Base-by-base conservation (phyloP, 2,888 invertebrate genomes). In the Mythimna impura region DNA sequence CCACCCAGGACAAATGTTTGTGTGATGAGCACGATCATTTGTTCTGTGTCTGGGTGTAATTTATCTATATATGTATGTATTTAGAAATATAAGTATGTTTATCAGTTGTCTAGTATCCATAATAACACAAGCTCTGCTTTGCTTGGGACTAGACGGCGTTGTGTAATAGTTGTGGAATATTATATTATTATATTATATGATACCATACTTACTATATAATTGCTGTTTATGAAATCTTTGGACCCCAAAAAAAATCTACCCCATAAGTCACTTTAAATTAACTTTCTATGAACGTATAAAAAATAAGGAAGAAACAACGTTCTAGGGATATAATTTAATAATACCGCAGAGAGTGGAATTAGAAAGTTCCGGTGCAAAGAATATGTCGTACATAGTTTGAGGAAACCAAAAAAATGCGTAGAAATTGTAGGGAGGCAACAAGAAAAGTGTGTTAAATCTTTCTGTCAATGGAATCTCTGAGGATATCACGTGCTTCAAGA, bases 381-480 rank as follows among this genome's bases (percentile, higher is more conserved):
- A n/a, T 65, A n/a, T n/a, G 5, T 8, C 25, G 30, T 20, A 8
- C 2, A 47, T 52, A 58, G 8, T 40, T 67, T 25, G 30, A 60
- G 14, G 57, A 70, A 58, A 40, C 62, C 54, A 64, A 69, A 60
- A 47, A 73, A 74, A 74, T 68, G 52, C 43, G 64, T 57, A 40
- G 30, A 57, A 68, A 68, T 68, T 43, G 63, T 30, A 20, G 55
- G 20, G 52, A 68, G 55, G 52, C 30, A 68, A 78, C 52, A 80
- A 65, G 61, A 75, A 80, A 80, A 80, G 30, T 80, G 57, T 80
- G 22, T 80, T 68, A 68, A 22, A 17, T 17, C 60, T 55, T 17
- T 58, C 58, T 70, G 47, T 55, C 40, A 74, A 63, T 70, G 43
- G 34, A 80, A 12, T 75, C 66, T 64, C 78, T 55, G 22, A 66